Evolutionary conservation across 2,797 vertebrate species (phyloP), one percentile per base, ranked within the genome.

Genomic region (Acanthurus lineatus): DNA sequence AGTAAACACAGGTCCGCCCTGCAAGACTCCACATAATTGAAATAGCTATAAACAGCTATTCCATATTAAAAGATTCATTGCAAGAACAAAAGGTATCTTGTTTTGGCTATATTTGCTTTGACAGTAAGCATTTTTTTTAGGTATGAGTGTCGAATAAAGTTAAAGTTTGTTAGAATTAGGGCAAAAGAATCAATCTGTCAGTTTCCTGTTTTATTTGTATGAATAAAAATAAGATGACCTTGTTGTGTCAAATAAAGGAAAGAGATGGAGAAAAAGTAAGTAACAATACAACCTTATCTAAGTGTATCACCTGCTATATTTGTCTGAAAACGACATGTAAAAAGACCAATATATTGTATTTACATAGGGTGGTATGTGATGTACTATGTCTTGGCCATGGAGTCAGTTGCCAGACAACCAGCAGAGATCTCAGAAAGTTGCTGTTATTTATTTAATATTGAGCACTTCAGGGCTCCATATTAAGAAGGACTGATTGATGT

Each of bases 1-100:
- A 56, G 44, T 25, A 14, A 62, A 54, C 2, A 61, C 56, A 11
- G 32, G 51, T 16, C 38, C 16, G 42, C 15, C 8, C 5, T 4
- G 40, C 49, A 61, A 74, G 64, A 70, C 61, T 58, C 40, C 52
- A 38, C 1, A 40, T 25, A 38, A 62, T 54, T 28, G 49, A 54
- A 25, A 48, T 17, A 38, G 5, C 16, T 47, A 25, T 59, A 38
- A 54, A 19, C 28, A 4, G 14, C 32, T 52, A 19, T 35, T 59
- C 38, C 40, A n/a, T 60, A 40, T 65, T 40, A 66, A 61, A 69
- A 51, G 0, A 56, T 63, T 12, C 28, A 42, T 35, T 38, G 44
- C 6, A 49, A 17, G 15, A 58, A 58, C 32, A 35, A 35, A 35
- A 35, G 7, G 32, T 19, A 1, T 38, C n/a, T 19, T 2, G 15